These are phyloP conservation scores for Archaeoteleia sp. DNA, from an alignment of 2,888 invertebrate genomes.

Conservation along the genomic window DNA sequence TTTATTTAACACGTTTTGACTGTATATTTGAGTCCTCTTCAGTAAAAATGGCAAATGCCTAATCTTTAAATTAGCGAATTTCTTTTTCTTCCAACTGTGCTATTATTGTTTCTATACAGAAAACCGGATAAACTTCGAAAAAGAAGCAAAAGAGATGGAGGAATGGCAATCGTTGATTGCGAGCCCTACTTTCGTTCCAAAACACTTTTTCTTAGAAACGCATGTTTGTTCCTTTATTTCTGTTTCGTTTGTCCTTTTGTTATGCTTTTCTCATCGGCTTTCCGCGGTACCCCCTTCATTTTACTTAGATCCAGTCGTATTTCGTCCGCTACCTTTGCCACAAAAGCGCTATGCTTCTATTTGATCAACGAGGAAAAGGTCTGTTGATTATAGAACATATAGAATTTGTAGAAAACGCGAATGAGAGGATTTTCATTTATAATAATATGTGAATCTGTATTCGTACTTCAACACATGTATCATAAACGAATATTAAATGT, in stretches of 20 bases:
- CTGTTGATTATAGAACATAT: too few species aligned
- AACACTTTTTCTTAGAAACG: constrained; percentile 30
- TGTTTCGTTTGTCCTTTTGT: constrained; percentile 26
- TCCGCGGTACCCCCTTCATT: constrained; percentile 25
- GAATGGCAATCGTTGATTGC: constrained; percentile 34
- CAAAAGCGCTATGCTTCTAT: constrained; percentile 28
- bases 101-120: too few species aligned
- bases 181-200: constrained; percentile 28
- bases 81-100: too few species aligned
- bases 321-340: constrained; percentile 22
- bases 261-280: constrained; percentile 26
- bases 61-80: too few species aligned
- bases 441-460: too few species aligned
- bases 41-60: not conserved
- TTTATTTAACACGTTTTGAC: too few species aligned
- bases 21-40: not conserved
- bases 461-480: too few species aligned
- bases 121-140: too few species aligned
- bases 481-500: too few species aligned
- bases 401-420: too few species aligned
- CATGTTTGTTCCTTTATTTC: constrained; percentile 47
- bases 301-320: constrained; percentile 30
- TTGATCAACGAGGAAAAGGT: constrained; percentile 31
- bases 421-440: too few species aligned
- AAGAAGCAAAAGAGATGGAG: too few species aligned